Evolutionary conservation across 2,113 vertebrate species (phyloP), one percentile per base, ranked within the genome.

Genomic region (Morone saxatilis): DNA sequence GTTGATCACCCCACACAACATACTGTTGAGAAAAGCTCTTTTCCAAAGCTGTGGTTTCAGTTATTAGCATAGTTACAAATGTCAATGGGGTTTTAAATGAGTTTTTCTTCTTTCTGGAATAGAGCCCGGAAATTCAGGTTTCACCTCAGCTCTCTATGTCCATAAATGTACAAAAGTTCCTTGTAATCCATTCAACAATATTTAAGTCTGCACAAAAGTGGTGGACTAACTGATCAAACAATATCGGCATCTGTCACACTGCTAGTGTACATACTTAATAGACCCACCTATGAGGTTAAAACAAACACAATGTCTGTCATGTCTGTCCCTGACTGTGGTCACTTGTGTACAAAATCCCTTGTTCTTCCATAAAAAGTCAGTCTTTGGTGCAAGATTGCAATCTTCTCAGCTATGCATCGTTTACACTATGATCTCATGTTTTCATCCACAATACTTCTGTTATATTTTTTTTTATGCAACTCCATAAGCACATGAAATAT

Each of bases 401-500:
- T 14, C n/a, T 74, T 72, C 62, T 75, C 11, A 5, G 10, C 63
- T n/a, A 73, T 6, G 19, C 41, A 4, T 6, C 11, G 22, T 67
- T 82, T 38, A 63, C 53, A 70, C 20, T 73, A 31, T 47, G 41
- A 76, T 36, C 13, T 69, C 36, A 70, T 6, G 31, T 45, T 75
- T 79, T 79, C 11, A 66, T 66, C 45, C 70, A 68, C 45, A 72
- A 62, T 57, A 20, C 22, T 50, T 51, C 12, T 67, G n/a, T 59
- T n/a, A 19, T 31, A 31, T 2, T 63, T 79, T 56, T 65, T 40
- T 66, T 80, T 50, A 43, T 5, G 13, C 41, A 41, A 40, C 31
- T 56, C 56, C 67, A 41, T 70, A 57, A 62, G 8, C 51, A 66
- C 76, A 56, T 63, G 12, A 76, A 53, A 72, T 81, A 65, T 38